A percentile compares a stretch with the other conserved stretches of the same genome.
Conservation (phyloP, 2,888 invertebrate species). For the Homarus gammarus region DNA sequence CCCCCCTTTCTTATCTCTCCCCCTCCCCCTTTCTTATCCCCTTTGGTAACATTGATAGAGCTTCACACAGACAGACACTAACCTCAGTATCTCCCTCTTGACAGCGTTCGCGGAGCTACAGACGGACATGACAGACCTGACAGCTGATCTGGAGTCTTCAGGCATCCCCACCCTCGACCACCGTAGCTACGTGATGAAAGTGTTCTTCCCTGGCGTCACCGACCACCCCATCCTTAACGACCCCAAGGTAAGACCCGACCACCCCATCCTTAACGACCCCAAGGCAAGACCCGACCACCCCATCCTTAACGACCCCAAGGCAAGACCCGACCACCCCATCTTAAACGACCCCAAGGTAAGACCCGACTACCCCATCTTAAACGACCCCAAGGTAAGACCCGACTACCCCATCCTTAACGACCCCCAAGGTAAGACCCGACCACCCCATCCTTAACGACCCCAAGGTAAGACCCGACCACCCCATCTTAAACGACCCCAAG, state of each 20-base stretch:
- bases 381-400: neutral
- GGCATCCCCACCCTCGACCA: slow-evolving; percentile 98
- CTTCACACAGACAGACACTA: no score
- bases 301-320: slow-evolving; percentile 82
- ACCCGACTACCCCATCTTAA: neutral
- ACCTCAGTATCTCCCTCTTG: neutral
- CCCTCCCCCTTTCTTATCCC: neutral
- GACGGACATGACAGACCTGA: slow-evolving; percentile 99
- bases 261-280: neutral
- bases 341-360: slow-evolving; percentile 7
- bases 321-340: neutral
- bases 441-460: neutral
- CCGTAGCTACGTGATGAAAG: slow-evolving; percentile 97
- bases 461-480: no score
- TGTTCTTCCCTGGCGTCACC: slow-evolving; percentile 97
- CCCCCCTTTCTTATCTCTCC: neutral
- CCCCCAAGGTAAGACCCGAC: neutral
- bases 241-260: slow-evolving; percentile 27
- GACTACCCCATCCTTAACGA: no score
- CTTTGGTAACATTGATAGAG: neutral
- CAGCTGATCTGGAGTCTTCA: slow-evolving; percentile 93
- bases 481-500: no score
- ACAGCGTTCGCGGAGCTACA: slow-evolving; percentile 97
- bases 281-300: slow-evolving; percentile 84
- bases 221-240: slow-evolving; percentile 91